Evolutionary conservation across 2,797 vertebrate genomes (phyloP).

Genomic region (Scomberomorus guttatus): DNA sequence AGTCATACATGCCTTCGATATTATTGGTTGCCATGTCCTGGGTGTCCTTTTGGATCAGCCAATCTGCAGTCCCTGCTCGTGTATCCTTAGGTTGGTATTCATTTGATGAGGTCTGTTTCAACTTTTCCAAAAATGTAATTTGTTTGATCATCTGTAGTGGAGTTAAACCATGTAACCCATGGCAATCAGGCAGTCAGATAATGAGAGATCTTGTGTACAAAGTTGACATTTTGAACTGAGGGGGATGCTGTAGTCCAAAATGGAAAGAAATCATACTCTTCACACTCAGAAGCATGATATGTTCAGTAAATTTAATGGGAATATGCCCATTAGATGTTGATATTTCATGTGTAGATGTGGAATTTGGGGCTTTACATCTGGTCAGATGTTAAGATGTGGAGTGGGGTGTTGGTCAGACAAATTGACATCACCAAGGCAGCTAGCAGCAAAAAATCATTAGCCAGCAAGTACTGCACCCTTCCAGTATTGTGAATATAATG

Average conservation of each 20-base stretch:
- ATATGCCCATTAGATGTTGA: not conserved
- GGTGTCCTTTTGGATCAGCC: conserved; percentile 99
- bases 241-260: not conserved
- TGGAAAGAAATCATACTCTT: not conserved
- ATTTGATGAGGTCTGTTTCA: not conserved
- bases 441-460: not conserved
- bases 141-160: not conserved
- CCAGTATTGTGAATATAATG: not conserved
- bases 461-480: not conserved
- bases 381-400: conserved; percentile 8
- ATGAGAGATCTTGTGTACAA: not conserved
- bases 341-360: not conserved
- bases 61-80: conserved; percentile 96
- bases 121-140: too few species aligned
- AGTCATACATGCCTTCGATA: conserved; percentile 98
- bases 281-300: not conserved
- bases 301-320: not conserved
- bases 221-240: not conserved
- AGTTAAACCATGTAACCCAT: not conserved
- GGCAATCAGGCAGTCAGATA: not conserved
- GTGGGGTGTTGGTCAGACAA: too few species aligned
- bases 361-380: not conserved
- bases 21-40: conserved; percentile 98
- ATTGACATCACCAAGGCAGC: not conserved
- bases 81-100: conserved; percentile 91